phyloP scores from a whole-genome alignment of 2,888 invertebrate genomes.

The Druceiella hillmani region DNA sequence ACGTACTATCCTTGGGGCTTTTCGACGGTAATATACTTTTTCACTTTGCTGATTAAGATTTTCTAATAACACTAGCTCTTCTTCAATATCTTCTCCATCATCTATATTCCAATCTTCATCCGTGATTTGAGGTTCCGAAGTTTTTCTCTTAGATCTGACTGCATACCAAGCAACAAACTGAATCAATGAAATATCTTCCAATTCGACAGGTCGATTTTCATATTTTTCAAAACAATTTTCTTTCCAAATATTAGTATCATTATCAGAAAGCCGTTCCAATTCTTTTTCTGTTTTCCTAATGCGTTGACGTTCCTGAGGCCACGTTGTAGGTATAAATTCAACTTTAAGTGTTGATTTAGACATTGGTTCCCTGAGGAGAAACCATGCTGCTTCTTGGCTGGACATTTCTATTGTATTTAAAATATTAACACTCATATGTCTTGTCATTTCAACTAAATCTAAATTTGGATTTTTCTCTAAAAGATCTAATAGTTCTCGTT shows the following conservation, averaged over 20 bases:
- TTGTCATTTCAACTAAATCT: slow-evolving; percentile 22
- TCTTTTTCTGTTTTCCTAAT: slow-evolving; percentile 25
- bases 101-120: too few species aligned
- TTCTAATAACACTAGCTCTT: too few species aligned
- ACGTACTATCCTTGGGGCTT: slow-evolving; percentile 8
- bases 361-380: not conserved
- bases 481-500: slow-evolving; percentile 27
- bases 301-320: slow-evolving; percentile 27
- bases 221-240: slow-evolving; percentile 28
- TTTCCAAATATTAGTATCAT: slow-evolving; percentile 29
- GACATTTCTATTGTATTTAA: slow-evolving; percentile 33
- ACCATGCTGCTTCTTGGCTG: slow-evolving; percentile 31
- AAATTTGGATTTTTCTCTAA: slow-evolving; percentile 27
- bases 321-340: slow-evolving; percentile 15
- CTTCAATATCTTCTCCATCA: too few species aligned
- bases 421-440: slow-evolving; percentile 26
- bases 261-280: slow-evolving; percentile 20
- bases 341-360: not conserved
- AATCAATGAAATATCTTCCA: slow-evolving; percentile 24
- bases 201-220: slow-evolving; percentile 25
- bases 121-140: slow-evolving; percentile 12
- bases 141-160: too few species aligned
- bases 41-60: too few species aligned
- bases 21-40: slow-evolving; percentile 6
- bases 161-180: slow-evolving; percentile 26